These are phyloP conservation scores for Drosophila sucinea DNA, from an alignment of 1,140 invertebrate genomes.

Conservation along the genomic window DNA sequence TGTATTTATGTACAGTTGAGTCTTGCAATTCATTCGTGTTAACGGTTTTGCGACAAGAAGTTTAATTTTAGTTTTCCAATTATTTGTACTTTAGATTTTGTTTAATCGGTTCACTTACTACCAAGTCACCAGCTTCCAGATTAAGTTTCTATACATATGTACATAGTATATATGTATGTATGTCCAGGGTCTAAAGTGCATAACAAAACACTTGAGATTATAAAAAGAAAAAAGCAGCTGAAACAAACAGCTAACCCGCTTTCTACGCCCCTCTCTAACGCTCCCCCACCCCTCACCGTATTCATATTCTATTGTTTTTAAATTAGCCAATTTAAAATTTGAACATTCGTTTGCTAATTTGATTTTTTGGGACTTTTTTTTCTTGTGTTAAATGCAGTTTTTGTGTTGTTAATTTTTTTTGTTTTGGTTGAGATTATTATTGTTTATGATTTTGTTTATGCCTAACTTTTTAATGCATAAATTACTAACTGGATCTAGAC, in stretches of 20 bases:
- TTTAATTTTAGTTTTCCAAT: conserved; percentile 34
- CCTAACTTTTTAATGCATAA: conserved; percentile 28
- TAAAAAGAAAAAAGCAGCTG: not conserved
- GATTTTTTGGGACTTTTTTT: not conserved
- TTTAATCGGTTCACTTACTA: conserved; percentile 44
- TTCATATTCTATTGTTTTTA: conserved; percentile 1
- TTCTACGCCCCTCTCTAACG: not conserved
- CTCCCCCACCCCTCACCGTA: not conserved
- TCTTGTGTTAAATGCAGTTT: conserved; percentile 20
- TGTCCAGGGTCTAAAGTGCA: conserved; percentile 62
- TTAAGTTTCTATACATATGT: not conserved
- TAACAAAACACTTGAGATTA: conserved; percentile 44
- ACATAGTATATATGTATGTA: not conserved
- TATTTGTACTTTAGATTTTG: conserved; percentile 56
- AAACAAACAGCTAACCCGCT: not conserved
- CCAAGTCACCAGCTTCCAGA: conserved; percentile 18
- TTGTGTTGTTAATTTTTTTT: not conserved
- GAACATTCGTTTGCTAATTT: conserved; percentile 2
- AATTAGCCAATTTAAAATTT: conserved; percentile 6
- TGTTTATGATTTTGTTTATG: conserved; percentile 44
- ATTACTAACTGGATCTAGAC: conserved; percentile 45
- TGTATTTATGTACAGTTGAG: not conserved
- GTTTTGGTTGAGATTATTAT: conserved; percentile 14
- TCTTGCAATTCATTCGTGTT: not conserved
- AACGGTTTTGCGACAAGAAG: not conserved